Base-by-base conservation (phyloP, 92 coral and sea anemone species). In the Montipora capitata region DNA sequence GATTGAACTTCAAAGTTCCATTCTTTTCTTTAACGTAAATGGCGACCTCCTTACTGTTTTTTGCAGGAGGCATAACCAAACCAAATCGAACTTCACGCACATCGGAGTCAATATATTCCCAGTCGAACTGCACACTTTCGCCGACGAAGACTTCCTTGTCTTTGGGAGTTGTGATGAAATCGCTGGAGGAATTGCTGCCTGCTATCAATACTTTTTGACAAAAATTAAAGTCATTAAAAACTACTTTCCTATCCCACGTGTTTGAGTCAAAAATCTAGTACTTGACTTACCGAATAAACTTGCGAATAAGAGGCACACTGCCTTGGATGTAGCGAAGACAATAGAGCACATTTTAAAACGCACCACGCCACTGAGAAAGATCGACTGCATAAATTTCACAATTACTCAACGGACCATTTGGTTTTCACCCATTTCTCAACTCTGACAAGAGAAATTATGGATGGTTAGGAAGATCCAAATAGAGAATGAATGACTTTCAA, bases 71-170 rank as follows among this genome's bases (percentile, higher is more conserved):
- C 18, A 45, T 3, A 0, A 76, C 57, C 17, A 84, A 68, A 41
- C 95, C 95, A 68, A 92, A 92, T 0, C 57, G 57, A 27, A 92
- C 62, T 0, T 16, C 41, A 11, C 10, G 11, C 0, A 81, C 78
- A 56, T 72, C 39, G 11, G 48, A 0, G 9, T 3, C 56, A 8
- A 10, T 63, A 64, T 85, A 85, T 68, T 90, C 96, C 96, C 96
- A 93, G 42, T 89, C 86, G 67, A 93, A 90, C 13, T 73, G 77
- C 3, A 93, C 91, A 14, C 81, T 40, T 43, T 77, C 80, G 0
- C 96, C 96, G 20, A 93, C 91, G 85, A 93, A 93, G 20, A 67
- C 88, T 68, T 93, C 96, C 66, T 82, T 89, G 45, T 81, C 35
- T 76, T 93, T 93, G 1, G 96, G 96, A 11, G 6, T 52, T 8